Conservation (phyloP, 2,113 vertebrate genomes). For the Sylvietta virens region DNA sequence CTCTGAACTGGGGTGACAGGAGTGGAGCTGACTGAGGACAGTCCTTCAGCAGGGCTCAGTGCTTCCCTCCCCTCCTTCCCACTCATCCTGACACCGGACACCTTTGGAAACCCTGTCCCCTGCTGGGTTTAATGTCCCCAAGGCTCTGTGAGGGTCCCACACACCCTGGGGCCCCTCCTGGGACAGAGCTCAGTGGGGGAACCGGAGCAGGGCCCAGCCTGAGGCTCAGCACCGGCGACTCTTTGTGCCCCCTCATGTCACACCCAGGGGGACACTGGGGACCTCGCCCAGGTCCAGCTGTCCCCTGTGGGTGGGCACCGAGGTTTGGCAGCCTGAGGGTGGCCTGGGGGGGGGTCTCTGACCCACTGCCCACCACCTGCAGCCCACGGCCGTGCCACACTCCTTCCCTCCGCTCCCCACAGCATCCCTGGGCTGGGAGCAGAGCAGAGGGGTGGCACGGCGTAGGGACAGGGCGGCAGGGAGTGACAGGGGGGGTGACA, state of each 20-base stretch:
- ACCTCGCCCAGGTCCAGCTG: background rate
- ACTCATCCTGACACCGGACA: fast-evolving
- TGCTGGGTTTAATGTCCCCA: background rate
- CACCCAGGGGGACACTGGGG: background rate
- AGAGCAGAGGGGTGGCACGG: background rate
- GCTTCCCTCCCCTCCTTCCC: background rate
- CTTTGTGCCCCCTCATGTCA: background rate
- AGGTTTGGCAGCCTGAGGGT: background rate
- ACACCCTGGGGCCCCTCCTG: fast-evolving
- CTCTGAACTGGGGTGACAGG: background rate
- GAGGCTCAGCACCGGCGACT: fast-evolving
- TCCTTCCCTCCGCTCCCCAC: fast-evolving
- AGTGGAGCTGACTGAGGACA: background rate
- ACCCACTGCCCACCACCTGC: background rate
- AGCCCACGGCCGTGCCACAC: fast-evolving
- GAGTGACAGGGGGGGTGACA: background rate
- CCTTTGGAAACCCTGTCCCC: fast-evolving
- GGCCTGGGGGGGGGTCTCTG: fast-evolving
- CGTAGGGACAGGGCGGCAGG: background rate
- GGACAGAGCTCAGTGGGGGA: background rate
- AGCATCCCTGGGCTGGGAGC: fast-evolving
- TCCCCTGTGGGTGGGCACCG: background rate
- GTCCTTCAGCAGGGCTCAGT: fast-evolving
- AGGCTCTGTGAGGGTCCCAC: background rate
- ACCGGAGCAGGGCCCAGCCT: background rate